phyloP scores from a whole-genome alignment of 2,797 vertebrate genomes.

The Arnoldichthys spilopterus region DNA sequence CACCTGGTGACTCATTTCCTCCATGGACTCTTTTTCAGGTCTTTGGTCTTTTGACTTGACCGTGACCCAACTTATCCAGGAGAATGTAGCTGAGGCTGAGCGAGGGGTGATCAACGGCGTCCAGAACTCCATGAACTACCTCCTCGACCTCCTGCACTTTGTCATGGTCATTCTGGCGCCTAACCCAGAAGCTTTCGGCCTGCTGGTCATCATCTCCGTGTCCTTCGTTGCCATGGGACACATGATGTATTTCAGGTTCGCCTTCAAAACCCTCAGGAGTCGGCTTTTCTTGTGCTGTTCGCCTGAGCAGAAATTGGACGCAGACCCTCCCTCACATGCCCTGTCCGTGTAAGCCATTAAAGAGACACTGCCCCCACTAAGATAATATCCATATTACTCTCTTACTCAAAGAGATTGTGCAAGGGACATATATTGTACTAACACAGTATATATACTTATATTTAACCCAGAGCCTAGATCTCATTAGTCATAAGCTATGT shows the following conservation, averaged over 20 bases:
- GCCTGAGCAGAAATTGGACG: conserved; percentile 80
- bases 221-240: conserved; percentile 97
- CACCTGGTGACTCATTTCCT: conserved; percentile 34
- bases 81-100: conserved; percentile 95
- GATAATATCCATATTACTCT: conserved; percentile 4
- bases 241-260: conserved; percentile 94
- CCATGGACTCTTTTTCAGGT: conserved; percentile 72
- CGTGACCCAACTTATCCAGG: conserved; percentile 97
- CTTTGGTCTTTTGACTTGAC: conserved; percentile 99
- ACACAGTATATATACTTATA: conserved; percentile 55
- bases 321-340: conserved; percentile 71
- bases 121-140: conserved; percentile 99
- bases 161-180: conserved; percentile 99
- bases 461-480: conserved; percentile 45
- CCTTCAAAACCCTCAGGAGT: conserved; percentile 87
- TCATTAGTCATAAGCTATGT: conserved; percentile 53
- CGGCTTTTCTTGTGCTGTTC: conserved; percentile 88
- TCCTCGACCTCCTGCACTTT: conserved; percentile 97
- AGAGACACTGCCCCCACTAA: conserved; percentile 66
- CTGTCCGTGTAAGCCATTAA: conserved; percentile 71
- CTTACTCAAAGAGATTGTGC: conserved; percentile 35
- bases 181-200: conserved; percentile 94
- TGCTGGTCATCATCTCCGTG: conserved; percentile 95
- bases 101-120: conserved; percentile 97
- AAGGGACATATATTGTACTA: conserved; percentile 57